Conservation (phyloP, 2,113 vertebrate genomes). For the Siniperca knerii region DNA sequence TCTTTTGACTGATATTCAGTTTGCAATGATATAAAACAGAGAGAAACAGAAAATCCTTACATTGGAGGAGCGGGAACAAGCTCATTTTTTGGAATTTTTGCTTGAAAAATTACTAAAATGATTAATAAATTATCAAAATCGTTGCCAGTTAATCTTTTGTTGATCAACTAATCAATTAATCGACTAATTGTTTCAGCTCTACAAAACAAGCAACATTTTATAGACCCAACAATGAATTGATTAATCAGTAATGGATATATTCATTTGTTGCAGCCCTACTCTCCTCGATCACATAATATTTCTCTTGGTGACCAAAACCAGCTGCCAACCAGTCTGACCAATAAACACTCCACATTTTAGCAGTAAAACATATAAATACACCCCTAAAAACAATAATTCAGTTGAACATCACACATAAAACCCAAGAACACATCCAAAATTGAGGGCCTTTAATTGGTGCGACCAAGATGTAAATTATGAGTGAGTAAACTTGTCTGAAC, state of each 20-base stretch:
- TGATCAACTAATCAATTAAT: not conserved
- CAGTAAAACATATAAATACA: not conserved
- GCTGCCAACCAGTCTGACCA: not conserved
- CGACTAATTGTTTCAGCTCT: not conserved
- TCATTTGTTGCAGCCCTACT: no score
- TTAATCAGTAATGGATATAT: no score
- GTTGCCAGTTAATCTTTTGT: no score
- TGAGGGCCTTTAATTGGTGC: not conserved
- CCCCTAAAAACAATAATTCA: not conserved
- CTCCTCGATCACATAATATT: no score
- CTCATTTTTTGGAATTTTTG: not conserved
- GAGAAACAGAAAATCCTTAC: not conserved
- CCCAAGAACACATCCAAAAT: not conserved
- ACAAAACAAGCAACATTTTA: not conserved
- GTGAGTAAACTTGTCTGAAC: not conserved
- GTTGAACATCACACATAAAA: not conserved
- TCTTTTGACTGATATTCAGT: not conserved
- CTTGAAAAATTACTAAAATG: not conserved
- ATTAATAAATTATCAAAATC: no score
- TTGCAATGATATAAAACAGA: not conserved
- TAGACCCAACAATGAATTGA: not conserved
- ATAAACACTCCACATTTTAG: not conserved
- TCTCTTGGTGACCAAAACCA: not conserved
- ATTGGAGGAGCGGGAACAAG: not conserved
- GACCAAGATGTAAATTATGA: not conserved